Base-by-base conservation (phyloP, 1,140 invertebrate species). In the Goniozus legneri region DNA sequence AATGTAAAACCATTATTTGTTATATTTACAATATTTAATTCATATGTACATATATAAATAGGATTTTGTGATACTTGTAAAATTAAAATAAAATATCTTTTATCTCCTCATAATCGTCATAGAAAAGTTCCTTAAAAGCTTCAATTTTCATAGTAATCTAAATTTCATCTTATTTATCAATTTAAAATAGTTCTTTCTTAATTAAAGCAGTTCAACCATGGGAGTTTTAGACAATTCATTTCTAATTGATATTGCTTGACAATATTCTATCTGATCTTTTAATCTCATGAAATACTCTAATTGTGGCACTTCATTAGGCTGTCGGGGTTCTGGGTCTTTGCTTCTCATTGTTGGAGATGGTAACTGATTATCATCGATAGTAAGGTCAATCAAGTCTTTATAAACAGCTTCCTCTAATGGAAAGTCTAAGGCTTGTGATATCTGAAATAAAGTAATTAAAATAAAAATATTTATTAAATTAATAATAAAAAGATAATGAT, bases 381-480 rank as follows among this genome's bases (percentile, higher is more conserved):
- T 61, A 3, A 75, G 42, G 34, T 70, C 54, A 1, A 75, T 52
- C 3, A 75, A 56, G 46, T 74, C 56, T 42, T 61, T 68, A 19
- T 64, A 75, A 43, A 75, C 48, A n/a, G 43, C 34, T 44, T 75
- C 65, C 20, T 60, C 62, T 2, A 58, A 42, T 19, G 61, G 49
- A 47, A 69, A 72, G 47, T 75, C 64, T 24, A 73, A 49, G 8
- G 51, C 62, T 27, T 43, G 44, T 32, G 68, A 67, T 32, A 72
- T 40, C 73, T 75, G 31, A n/a, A n/a, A n/a, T n/a, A n/a, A n/a
- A n/a, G n/a, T n/a, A n/a, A n/a, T n/a, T 14, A 30, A 37, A 31
- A 43, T 43, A 47, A 54, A 19, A 14, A 44, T 41, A 43, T 3
- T 21, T 24, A 4, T 36, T 35, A 12, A 27, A 21, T 27, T 18